Evolutionary conservation across 2,888 invertebrate genomes (phyloP), one percentile per base, ranked within the genome.

Genomic region (Mamestra brassicae): DNA sequence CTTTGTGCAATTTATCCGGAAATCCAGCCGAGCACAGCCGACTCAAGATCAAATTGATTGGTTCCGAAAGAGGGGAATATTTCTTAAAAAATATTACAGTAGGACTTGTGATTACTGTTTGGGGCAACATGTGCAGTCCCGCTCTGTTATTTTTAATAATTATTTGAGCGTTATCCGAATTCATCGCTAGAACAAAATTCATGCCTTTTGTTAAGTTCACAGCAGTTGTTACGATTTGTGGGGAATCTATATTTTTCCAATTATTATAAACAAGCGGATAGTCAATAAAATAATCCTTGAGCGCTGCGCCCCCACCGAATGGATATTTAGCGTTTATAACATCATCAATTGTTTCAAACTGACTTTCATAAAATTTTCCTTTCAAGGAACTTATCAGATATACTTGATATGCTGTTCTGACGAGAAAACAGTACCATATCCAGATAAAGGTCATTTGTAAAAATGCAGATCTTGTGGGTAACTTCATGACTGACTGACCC

Each of bases 371-470:
- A 74, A 92, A 90, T 65, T 92, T 91, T 4, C 92, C 92, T 87
- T 94, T 94, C 57, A 96, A 87, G 2, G 92, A 93, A 79, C 89
- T 90, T 71, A 96, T 95, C 4, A 95, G 89, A 72, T 92, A 92
- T 0, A 93, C 94, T 85, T 95, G 95, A 76, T 95, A 96, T 67
- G 92, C 90, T 0, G 94, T 95, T 83, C 96, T 90, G n/a, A 95
- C 85, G 52, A 95, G 84, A 80, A 93, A 91, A 85, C 93, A 92
- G 71, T 94, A 95, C 93, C 92, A 93, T 42, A 94, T 91, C 95
- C 95, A 95, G 58, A 93, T 80, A 3, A 94, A 76, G 4, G 90
- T 81, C 26, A 94, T 87, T 69, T 89, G 90, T 34, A 93, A 73
- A 42, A 92, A 87, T 0, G 88, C 74, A 36, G 89, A 87, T 72